Evolutionary conservation across 2,797 vertebrate genomes (phyloP).

Genomic region (Vireo griseus): DNA sequence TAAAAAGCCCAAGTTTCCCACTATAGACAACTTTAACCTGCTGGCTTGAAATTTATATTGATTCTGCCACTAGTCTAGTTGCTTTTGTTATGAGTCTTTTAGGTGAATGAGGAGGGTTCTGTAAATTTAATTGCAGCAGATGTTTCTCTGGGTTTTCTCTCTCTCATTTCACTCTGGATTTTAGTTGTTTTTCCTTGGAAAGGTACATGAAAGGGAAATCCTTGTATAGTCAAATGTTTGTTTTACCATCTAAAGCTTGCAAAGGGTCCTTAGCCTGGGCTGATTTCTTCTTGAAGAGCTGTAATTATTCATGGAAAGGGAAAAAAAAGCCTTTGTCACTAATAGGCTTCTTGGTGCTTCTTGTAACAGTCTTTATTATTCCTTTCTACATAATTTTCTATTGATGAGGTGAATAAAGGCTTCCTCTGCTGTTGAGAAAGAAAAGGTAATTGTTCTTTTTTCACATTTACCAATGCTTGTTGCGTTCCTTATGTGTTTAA

Average conservation of each 20-base stretch:
- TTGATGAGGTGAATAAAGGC: conserved; percentile 77
- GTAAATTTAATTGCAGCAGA: conserved; percentile 59
- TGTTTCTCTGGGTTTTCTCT: conserved; percentile 53
- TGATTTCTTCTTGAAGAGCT: conserved; percentile 64
- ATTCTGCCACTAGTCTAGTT: not conserved
- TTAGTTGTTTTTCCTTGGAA: conserved; percentile 45
- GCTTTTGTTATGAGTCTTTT: not conserved
- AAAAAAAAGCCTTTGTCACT: conserved; percentile 70
- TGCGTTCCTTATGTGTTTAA: conserved; percentile 67
- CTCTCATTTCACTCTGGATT: conserved; percentile 43
- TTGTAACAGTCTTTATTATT: conserved; percentile 69
- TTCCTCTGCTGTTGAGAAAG: conserved; percentile 66
- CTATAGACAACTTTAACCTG: not conserved
- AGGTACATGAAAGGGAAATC: conserved; percentile 69
- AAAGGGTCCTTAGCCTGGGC: conserved; percentile 36
- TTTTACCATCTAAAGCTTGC: conserved; percentile 65
- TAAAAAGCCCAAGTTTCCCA: not conserved
- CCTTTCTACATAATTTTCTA: conserved; percentile 69
- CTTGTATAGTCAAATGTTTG: conserved; percentile 65
- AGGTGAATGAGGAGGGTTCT: conserved; percentile 23
- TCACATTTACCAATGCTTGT: conserved; percentile 65
- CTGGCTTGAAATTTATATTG: not conserved
- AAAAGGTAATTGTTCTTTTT: conserved; percentile 73
- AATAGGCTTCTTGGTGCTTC: conserved; percentile 66
- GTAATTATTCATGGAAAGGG: conserved; percentile 67